A percentile compares a stretch with the other conserved stretches of the same genome.
phyloP scores from a whole-genome alignment of 2,888 invertebrate genomes.

The Iselma pallidipennis region DNA sequence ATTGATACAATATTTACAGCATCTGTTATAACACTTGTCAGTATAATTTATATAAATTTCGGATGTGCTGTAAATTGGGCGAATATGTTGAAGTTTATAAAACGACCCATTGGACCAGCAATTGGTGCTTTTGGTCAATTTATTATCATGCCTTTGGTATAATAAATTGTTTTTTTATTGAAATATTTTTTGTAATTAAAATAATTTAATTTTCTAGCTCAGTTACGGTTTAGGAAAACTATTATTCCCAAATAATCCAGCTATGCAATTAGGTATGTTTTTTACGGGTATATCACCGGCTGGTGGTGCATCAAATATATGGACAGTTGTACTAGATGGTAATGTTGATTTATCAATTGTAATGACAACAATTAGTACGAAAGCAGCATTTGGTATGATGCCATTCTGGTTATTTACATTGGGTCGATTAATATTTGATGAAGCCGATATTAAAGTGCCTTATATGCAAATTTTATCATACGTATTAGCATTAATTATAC shows the following conservation, averaged over 20 bases:
- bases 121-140: constrained; percentile 83
- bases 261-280: constrained; percentile 83
- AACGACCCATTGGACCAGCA: constrained; percentile 74
- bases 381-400: constrained; percentile 88
- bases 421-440: constrained; percentile 73
- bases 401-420: constrained; percentile 90
- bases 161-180: constrained; percentile 43
- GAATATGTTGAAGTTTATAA: constrained; percentile 67
- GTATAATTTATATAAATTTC: constrained; percentile 86
- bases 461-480: constrained; percentile 76
- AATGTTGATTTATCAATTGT: constrained; percentile 92
- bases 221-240: constrained; percentile 73
- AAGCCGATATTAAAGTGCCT: constrained; percentile 75
- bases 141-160: constrained; percentile 84
- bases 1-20: constrained; percentile 76
- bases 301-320: constrained; percentile 97
- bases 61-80: constrained; percentile 85
- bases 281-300: constrained; percentile 89
- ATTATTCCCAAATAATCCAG: constrained; percentile 69
- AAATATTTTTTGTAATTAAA: too few species aligned
- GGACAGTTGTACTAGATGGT: constrained; percentile 89
- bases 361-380: constrained; percentile 85
- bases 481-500: constrained; percentile 76
- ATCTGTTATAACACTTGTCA: constrained; percentile 75
- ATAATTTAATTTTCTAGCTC: constrained; percentile 58